Evolutionary conservation across 1,140 invertebrate genomes (phyloP), one percentile per base, ranked within the genome.

Genomic region (Capitella teleta): DNA sequence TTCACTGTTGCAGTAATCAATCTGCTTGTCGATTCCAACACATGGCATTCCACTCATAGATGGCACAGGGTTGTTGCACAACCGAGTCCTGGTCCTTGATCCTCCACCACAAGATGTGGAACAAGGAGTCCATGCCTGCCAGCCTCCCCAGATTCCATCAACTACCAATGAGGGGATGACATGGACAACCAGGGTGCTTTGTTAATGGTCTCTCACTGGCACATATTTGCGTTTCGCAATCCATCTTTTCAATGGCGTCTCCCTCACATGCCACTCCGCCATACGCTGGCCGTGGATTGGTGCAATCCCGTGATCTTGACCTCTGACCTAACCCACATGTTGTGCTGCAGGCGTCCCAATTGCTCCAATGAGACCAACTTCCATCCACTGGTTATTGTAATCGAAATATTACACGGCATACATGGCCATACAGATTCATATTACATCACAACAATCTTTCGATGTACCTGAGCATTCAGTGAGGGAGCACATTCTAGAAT

Each of bases 121-220:
- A 58, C 69, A 72, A 2, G 57, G 56, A 1, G 61, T 62, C 63
- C 64, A 72, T 0, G 42, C 40, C 14, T 51, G 54, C 68, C 68
- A 71, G 2, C 50, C 30, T 2, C 58, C 56, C 68, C 68, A 71
- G 23, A 61, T 61, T 21, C 68, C 68, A 61, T 71, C 59, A 19
- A 68, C 64, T 67, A 52, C 5, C 57, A 61, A 2, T 56, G 19
- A 51, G 26, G 14, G 30, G 21, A 30, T 38, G 48, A 34, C 8
- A 37, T 8, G n/a, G 30, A 32, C 8, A 32, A n/a, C 8, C 8
- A 32, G 30, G n/a, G 30, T 10, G 30, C n/a, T n/a, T n/a, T n/a
- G n/a, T n/a, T n/a, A n/a, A n/a, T n/a, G n/a, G n/a, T n/a, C n/a
- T n/a, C n/a, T n/a, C n/a, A n/a, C n/a, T n/a, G n/a, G n/a, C n/a